Percentiles rank a stretch among this genome's conserved stretches.
phyloP scores from a whole-genome alignment of 1,140 invertebrate species.

The Camponotus floridanus region DNA sequence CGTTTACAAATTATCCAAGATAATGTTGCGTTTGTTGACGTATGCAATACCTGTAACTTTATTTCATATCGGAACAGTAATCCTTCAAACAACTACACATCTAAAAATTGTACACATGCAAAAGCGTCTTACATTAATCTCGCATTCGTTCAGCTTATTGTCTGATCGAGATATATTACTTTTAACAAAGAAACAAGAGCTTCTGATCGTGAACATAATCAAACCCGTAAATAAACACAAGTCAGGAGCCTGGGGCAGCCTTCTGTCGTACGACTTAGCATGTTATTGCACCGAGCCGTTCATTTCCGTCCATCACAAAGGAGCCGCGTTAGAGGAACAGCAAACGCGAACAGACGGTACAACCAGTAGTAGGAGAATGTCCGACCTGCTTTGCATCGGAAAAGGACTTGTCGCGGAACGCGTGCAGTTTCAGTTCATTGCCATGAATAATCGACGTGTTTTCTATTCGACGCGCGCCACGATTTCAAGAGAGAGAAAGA shows the following conservation, averaged over 20 bases:
- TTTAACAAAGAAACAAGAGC: conserved; percentile 21
- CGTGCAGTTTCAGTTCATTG: background rate
- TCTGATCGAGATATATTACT: background rate
- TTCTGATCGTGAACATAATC: conserved; percentile 39
- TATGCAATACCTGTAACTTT: background rate
- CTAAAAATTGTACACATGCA: background rate
- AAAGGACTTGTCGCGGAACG: conserved; percentile 46
- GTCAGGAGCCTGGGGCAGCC: background rate
- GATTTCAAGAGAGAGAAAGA: conserved; percentile 19
- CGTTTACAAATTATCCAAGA: conserved; percentile 12
- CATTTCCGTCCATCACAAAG: conserved; percentile 40
- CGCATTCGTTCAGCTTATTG: background rate
- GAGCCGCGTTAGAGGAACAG: background rate
- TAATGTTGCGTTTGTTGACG: conserved; percentile 2
- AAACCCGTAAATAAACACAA: conserved; percentile 36
- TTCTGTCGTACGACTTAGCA: conserved; percentile 47
- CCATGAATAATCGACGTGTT: conserved; percentile 60
- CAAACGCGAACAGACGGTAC: conserved; percentile 33
- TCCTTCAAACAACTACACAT: background rate
- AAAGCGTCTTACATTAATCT: background rate
- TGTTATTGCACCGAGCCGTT: conserved; percentile 44
- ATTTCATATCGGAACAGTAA: background rate
- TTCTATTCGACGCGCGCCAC: conserved; percentile 62
- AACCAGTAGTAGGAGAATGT: background rate
- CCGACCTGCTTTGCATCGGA: conserved; percentile 62